Evolutionary conservation across 2,888 invertebrate genomes (phyloP), one percentile per base, ranked within the genome.

Genomic region (Corbicula japonica): DNA sequence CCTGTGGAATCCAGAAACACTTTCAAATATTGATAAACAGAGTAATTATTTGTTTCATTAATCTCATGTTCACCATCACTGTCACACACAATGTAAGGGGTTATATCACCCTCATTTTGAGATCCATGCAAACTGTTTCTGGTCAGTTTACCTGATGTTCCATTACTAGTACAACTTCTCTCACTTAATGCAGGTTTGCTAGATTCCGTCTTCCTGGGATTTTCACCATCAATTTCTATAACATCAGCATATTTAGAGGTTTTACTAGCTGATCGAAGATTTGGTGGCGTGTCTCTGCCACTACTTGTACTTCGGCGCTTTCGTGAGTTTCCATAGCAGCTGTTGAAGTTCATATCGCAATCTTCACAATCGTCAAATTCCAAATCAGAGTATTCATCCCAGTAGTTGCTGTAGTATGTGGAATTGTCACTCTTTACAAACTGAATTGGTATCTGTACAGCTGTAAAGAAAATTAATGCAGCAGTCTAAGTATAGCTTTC

Each of bases 11-110:
- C 62, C 26, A 91, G 75, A 35, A 84, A 76, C 8, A 68, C 58
- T 63, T 86, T 83, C 10, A 90, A 76, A 21, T 84, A 82, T 21
- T 71, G 44, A 60, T 89, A 89, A 2, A 87, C 85, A 10, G 84
- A 76, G 69, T 88, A 89, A 34, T 79, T 82, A 15, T 83, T 80
- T 8, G 87, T 78, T 23, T 69, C 76, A 61, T 84, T 83, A 1
- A 86, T 83, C 21, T 69, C 69, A 46, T 76, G 70, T 52, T 82
- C 82, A 46, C n/a, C 23, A 26, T 76, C 76, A 50, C 46, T 38
- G 18, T 69, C 69, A 50, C 30, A 48, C 15, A 32, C 38, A 1
- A 76, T 26, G 21, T 23, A 46, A n/a, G n/a, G n/a, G n/a, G n/a
- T n/a, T n/a, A n/a, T n/a, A n/a, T n/a, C n/a, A n/a, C n/a, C n/a